Percentiles rank a stretch among this genome's conserved stretches.
These are phyloP conservation scores for Amblyopsis rosae DNA, from an alignment of 2,113 vertebrate genomes.

Conservation along the genomic window DNA sequence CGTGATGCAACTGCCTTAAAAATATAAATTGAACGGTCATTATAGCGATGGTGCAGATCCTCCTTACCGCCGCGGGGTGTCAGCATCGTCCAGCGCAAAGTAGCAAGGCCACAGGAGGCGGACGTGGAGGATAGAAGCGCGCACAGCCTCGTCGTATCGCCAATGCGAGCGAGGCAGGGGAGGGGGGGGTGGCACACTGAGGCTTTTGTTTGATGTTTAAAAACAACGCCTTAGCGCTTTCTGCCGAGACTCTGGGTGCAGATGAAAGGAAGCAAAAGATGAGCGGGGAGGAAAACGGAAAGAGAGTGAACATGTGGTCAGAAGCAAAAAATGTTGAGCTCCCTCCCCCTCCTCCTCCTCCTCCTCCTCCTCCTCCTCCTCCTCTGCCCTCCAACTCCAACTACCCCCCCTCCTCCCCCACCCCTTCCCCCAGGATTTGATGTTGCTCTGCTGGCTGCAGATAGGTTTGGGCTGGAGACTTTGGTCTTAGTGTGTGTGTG, in stretches of 20 bases:
- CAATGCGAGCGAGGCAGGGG: slow-evolving; percentile 10
- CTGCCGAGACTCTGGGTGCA: slow-evolving; percentile 11
- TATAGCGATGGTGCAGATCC: slow-evolving; percentile 29
- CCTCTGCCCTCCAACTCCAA: background rate
- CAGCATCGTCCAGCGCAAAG: slow-evolving; percentile 58
- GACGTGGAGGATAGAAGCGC: background rate
- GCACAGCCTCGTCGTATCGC: background rate
- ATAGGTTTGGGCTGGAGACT: slow-evolving; percentile 59
- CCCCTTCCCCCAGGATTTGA: slow-evolving; percentile 56
- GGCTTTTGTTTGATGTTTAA: slow-evolving; percentile 18
- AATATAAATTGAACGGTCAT: slow-evolving; percentile 46
- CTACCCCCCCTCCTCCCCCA: no score
- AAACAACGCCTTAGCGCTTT: background rate
- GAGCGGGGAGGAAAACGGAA: slow-evolving; percentile 28
- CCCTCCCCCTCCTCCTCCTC: no score
- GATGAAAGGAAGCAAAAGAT: slow-evolving; percentile 34
- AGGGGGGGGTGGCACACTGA: background rate
- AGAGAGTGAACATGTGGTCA: slow-evolving; percentile 24
- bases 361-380: background rate
- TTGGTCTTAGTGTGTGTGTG: slow-evolving; percentile 28
- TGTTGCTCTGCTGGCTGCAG: slow-evolving; percentile 60
- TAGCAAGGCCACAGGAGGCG: background rate
- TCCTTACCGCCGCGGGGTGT: slow-evolving; percentile 40
- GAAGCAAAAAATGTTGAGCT: slow-evolving; percentile 17
- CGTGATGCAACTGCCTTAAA: slow-evolving; percentile 57